Evolutionary conservation across 2,888 invertebrate species (phyloP).

Genomic region (Thumatha senex): DNA sequence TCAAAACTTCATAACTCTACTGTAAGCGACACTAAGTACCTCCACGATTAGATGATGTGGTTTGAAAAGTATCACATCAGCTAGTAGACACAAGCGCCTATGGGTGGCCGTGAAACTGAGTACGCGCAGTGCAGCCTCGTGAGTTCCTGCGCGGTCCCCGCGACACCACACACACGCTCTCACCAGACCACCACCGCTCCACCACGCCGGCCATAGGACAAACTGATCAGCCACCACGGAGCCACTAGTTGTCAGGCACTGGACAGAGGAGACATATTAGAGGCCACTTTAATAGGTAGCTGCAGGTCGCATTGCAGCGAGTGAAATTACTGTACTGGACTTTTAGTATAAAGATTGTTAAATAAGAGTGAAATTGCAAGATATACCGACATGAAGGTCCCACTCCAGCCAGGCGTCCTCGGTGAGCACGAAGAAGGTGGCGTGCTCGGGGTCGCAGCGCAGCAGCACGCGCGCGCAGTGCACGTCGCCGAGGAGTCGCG

Average conservation of each 20-base stretch:
- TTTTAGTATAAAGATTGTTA: not conserved
- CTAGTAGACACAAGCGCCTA: constrained; percentile 41
- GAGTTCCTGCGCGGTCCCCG: constrained; percentile 11
- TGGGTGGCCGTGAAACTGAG: not conserved
- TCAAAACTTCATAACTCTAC: no score
- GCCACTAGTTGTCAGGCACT: constrained; percentile 16
- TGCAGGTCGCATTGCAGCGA: no score
- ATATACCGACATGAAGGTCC: constrained; percentile 49
- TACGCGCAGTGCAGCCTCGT: constrained; percentile 37
- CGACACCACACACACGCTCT: not conserved
- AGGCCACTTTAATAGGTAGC: no score
- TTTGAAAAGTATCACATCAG: not conserved
- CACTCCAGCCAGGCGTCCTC: constrained; percentile 63
- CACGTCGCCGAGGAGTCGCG: constrained; percentile 60
- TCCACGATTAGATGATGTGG: not conserved
- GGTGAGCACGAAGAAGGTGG: constrained; percentile 59
- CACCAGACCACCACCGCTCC: constrained; percentile 45
- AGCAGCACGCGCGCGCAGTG: constrained; percentile 49
- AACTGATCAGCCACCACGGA: constrained; percentile 45
- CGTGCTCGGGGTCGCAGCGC: constrained; percentile 47
- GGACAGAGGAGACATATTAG: not conserved
- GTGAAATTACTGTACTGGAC: no score
- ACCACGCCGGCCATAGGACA: constrained; percentile 53
- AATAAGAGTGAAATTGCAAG: not conserved
- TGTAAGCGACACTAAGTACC: not conserved